Base-by-base conservation (phyloP, 2,797 vertebrate species). In the Decapterus maruadsi region DNA sequence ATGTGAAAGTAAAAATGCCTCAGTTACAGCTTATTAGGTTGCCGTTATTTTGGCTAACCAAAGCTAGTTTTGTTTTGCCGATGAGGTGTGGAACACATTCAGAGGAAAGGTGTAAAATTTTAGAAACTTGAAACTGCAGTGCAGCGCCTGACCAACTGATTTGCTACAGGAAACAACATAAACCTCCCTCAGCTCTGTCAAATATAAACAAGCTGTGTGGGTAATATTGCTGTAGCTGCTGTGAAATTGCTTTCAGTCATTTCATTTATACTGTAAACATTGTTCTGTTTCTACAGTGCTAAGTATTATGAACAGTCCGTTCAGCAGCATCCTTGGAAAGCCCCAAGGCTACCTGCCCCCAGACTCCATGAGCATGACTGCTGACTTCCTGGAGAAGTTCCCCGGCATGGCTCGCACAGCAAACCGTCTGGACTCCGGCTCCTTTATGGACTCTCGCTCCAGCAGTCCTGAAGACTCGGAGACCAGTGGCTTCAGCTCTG, bases 391-490 rank as follows among this genome's bases (percentile, higher is more conserved):
- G 79, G 97, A 98, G 67, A 98, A 97, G 90, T 97, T 98, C 83
- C 95, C 97, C 8, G 91, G 95, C 0, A 95, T 97, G 2, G 89
- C 96, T 0, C 95, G 97, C 66, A 95, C 98, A 90, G 95, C 88
- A 17, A 93, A 95, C 34, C 95, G 97, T 29, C 88, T 97, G 92
- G 97, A 98, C 64, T 97, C 96, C 0, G 95, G 96, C 45, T 97
- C 96, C 58, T 94, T 98, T 68, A 80, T 99, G 92, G 97, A 98
- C 85, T 99, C 98, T 0, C 97, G 97, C 50, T 99, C 98, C 80
- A 99, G 97, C 94, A 99, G 98, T 81, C 98, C 98, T 13, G 97
- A 97, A 0, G 98, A 99, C 92, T 99, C 98, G 0, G 98, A 99
- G 87, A 99, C 97, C 82, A 99, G 98, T 31, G 98, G 98, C 63